Conservation (phyloP, 2,888 invertebrate genomes). For the Lochmaea capreae region DNA sequence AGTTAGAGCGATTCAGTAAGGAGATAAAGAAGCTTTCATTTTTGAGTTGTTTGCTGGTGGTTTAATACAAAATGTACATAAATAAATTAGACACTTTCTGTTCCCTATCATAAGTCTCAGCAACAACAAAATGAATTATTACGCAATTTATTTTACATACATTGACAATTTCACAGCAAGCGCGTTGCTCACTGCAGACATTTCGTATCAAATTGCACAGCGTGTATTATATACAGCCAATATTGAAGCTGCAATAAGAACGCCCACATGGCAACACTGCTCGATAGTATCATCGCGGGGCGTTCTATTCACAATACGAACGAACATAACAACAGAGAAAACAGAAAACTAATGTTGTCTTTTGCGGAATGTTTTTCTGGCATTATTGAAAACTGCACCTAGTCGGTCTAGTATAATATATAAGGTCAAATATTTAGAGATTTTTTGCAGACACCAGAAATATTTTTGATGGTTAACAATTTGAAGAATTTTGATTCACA, state of each 20-base stretch:
- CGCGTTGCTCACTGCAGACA: slow-evolving; percentile 6
- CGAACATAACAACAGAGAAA: slow-evolving; percentile 25
- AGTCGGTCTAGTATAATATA: background rate
- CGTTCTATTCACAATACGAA: slow-evolving; percentile 36
- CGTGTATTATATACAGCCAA: slow-evolving; percentile 18
- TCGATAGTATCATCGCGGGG: slow-evolving; percentile 34
- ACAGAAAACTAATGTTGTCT: slow-evolving; percentile 41
- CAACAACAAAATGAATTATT: background rate
- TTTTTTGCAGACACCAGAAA: no score
- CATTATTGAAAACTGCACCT: slow-evolving; percentile 14
- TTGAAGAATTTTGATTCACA: background rate
- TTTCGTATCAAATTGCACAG: slow-evolving; percentile 22
- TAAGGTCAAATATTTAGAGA: background rate
- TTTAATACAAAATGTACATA: background rate
- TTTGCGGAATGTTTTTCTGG: slow-evolving; percentile 41
- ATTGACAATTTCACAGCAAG: slow-evolving; percentile 12
- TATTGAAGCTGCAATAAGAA: slow-evolving; percentile 26
- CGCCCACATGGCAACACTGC: slow-evolving; percentile 37
- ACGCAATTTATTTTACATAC: slow-evolving; percentile 5
- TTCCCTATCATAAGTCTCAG: background rate
- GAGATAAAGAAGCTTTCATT: background rate
- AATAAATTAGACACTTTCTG: background rate
- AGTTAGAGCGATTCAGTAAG: no score
- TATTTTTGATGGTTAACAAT: background rate
- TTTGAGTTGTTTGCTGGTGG: background rate